Evolutionary conservation across 2,113 vertebrate genomes (phyloP), one percentile per base, ranked within the genome.

Genomic region (Hipposideros armiger): DNA sequence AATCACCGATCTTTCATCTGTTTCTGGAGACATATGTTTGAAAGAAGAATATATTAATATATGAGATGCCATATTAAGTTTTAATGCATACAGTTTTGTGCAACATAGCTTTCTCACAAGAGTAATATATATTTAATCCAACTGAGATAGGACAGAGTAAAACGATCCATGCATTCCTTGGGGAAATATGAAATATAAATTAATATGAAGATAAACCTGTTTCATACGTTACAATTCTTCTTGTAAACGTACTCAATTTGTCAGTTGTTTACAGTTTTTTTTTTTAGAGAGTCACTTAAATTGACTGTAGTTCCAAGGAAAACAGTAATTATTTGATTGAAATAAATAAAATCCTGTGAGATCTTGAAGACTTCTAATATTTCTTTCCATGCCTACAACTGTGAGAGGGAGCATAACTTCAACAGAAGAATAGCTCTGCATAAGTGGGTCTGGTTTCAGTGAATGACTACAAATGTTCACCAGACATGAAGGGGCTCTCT

Each of bases 81-180:
- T 96, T 92, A 92, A 84, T 94, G 45, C 92, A 64, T 92, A 80
- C 32, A 67, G 16, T 95, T 97, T 90, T 95, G 50, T 95, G 24
- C 36, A 83, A 73, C 47, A 94, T 83, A 81, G 50, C 56, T 90
- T 74, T 26, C 69, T 92, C 80, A 96, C 3, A 90, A 78, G 50
- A 80, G 7, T 28, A 69, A 86, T 90, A 72, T 84, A 96, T 94
- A 87, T 93, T 94, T 96, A 86, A 96, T 74, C 56, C 20, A 56
- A 40, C 7, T 93, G 86, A 93, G 2, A 58, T 54, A 40, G 52
- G 3, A 94, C 67, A 86, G 54, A 66, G 36, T 64, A 70, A 90
- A 97, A 94, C 50, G 45, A 81, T 66, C 9, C 20, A 45, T 64
- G 17, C 50, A 64, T 88, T 94, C 50, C 36, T 64, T 64, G 13